These are phyloP conservation scores for Eretmochelys imbricata DNA, from an alignment of 2,113 vertebrate genomes.

Conservation along the genomic window DNA sequence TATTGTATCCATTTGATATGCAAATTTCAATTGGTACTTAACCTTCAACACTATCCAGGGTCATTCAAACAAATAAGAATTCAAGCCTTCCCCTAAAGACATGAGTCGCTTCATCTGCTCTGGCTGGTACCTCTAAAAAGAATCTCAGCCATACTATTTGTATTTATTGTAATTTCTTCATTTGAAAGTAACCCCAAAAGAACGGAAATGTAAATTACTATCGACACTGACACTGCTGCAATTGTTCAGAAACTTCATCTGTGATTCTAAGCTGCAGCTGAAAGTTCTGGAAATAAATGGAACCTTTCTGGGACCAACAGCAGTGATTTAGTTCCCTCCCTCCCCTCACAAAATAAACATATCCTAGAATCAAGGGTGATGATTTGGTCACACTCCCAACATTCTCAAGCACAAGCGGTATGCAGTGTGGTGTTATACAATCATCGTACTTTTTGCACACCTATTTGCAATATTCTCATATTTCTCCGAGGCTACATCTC, in stretches of 20 bases:
- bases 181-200: not conserved
- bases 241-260: not conserved
- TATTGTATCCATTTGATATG: fast-evolving
- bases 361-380: not conserved
- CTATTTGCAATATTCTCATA: not conserved
- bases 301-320: not conserved
- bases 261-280: not conserved
- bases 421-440: not conserved
- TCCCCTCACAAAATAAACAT: not conserved
- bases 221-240: not conserved
- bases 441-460: not conserved
- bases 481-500: not conserved
- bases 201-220: not conserved
- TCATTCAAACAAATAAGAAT: not conserved
- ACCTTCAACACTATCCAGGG: not conserved
- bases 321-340: not conserved
- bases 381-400: not conserved
- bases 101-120: not conserved
- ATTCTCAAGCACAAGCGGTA: not conserved
- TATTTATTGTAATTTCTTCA: not conserved
- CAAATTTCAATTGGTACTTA: not conserved
- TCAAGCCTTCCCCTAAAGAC: not conserved
- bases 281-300: not conserved
- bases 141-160: not conserved
- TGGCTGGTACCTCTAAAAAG: not conserved